Conservation (phyloP, 2,888 invertebrate genomes). For the Drosophila kokeensis region DNA sequence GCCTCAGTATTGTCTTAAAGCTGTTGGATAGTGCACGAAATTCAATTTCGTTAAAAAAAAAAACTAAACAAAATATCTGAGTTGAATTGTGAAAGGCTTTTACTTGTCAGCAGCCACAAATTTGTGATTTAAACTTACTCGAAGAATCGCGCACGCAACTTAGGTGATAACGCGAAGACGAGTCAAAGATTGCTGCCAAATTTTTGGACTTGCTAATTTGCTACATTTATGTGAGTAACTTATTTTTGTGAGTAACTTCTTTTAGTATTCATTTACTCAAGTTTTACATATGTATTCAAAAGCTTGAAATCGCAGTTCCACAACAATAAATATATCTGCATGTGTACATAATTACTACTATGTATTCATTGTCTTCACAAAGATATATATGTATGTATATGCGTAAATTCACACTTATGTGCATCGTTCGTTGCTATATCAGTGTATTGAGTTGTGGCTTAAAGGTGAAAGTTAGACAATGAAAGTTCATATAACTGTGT, state of each 20-base stretch:
- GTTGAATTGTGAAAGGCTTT: conserved; percentile 46
- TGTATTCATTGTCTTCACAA: not conserved
- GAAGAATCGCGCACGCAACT: not conserved
- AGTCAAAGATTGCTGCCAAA: not conserved
- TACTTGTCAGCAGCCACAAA: conserved; percentile 1
- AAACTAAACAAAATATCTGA: not conserved
- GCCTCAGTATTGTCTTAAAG: conserved; percentile 45
- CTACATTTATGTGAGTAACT: conserved; percentile 19
- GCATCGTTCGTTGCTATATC: not conserved
- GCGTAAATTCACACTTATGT: not conserved
- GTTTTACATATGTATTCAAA: not conserved
- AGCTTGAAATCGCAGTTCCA: not conserved
- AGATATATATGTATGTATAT: not conserved
- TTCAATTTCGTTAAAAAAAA: conserved; percentile 4
- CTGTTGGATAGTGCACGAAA: conserved; percentile 22
- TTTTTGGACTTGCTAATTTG: not conserved
- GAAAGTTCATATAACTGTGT: conserved; percentile 8
- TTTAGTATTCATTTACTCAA: not conserved
- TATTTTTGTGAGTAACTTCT: conserved; percentile 7
- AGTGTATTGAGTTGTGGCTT: conserved; percentile 6
- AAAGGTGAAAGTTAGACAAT: conserved; percentile 32
- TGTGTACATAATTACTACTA: not conserved
- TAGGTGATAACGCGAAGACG: not conserved
- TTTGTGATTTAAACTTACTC: conserved; percentile 9
- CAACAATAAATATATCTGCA: conserved; percentile 3